Evolutionary conservation across 2,888 invertebrate genomes (phyloP), one percentile per base, ranked within the genome.

Genomic region (Saturnia japonica): DNA sequence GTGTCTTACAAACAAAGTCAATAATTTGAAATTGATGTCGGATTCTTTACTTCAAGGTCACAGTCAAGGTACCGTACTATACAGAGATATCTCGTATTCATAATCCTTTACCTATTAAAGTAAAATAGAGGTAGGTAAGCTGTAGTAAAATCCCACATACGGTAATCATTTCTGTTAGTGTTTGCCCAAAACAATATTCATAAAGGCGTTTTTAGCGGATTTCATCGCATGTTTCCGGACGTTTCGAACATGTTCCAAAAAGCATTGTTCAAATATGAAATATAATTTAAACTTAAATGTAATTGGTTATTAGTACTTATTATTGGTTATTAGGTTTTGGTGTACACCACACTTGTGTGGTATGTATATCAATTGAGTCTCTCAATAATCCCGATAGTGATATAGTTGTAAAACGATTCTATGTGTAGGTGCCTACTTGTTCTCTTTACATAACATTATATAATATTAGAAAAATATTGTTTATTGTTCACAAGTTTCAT

Each of bases 121-220:
- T 57, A 57, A 57, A 51, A 54, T 54, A 22, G 14, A 60, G 57
- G 57, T 60, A 25, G 28, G 25, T 28, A 14, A 60, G 28, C 14
- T 60, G 57, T 60, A 60, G 57, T 60, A 60, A 60, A 60, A 14
- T 25, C 57, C n/a, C 25, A 25, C 57, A 25, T 60, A 60, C 57
- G 19, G 12, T 25, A 60, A 60, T 60, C 28, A 28, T 9, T 60
- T 25, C 25, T 60, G 28, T 60, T 60, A 28, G 12, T 25, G 6
- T n/a, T 22, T 22, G 22, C 1, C 7, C 22, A 60, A 11, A 51
- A 51, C 28, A 14, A 60, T 28, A 60, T 25, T 9, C 14, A 6
- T 60, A 22, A 22, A 60, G 57, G 14, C 25, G 25, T 60, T 14
- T 14, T 60, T 60, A 28, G 14, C 14, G 6, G 57, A 60, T 60